These are phyloP conservation scores for Elysia chlorotica DNA, from an alignment of 1,140 invertebrate genomes.

Conservation along the genomic window DNA sequence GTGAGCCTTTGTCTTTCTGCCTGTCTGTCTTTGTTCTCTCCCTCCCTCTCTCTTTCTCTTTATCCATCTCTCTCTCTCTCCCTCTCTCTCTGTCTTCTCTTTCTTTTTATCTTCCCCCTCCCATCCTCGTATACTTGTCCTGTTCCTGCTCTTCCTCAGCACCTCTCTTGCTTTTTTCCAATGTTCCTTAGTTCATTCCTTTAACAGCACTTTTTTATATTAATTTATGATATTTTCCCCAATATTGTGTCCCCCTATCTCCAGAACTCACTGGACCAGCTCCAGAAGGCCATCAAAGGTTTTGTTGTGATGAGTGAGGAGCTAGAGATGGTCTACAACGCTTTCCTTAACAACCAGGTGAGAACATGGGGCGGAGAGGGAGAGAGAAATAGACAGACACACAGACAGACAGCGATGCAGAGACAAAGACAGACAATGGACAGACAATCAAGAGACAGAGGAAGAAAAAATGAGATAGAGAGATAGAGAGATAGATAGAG, in stretches of 20 bases:
- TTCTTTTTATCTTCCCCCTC: not conserved
- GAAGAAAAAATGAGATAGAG: too few species aligned
- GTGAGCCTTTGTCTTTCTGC: too few species aligned
- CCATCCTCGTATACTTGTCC: not conserved
- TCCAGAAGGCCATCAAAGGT: conserved; percentile 83
- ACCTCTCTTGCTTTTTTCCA: not conserved
- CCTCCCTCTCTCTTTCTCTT: not conserved
- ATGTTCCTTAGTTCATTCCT: too few species aligned
- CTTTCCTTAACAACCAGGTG: conserved; percentile 78
- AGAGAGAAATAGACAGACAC: too few species aligned
- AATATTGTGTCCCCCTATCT: conserved; percentile 47
- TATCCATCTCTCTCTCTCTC: not conserved
- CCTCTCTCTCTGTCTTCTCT: not conserved
- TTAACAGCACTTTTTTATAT: too few species aligned
- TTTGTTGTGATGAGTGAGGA: conserved; percentile 87
- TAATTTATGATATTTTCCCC: not conserved
- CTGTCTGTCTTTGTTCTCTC: not conserved
- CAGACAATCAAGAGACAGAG: too few species aligned
- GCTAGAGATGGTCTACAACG: conserved; percentile 78
- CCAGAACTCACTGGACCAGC: conserved; percentile 73
- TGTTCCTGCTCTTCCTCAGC: not conserved
- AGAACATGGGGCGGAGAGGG: too few species aligned
- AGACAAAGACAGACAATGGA: too few species aligned
- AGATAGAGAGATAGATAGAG: too few species aligned
- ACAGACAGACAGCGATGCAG: too few species aligned